Percentiles rank a stretch among this genome's conserved stretches.
Evolutionary conservation across 2,113 vertebrate genomes (phyloP).

Genomic region (Microcebus ravelobensis): DNA sequence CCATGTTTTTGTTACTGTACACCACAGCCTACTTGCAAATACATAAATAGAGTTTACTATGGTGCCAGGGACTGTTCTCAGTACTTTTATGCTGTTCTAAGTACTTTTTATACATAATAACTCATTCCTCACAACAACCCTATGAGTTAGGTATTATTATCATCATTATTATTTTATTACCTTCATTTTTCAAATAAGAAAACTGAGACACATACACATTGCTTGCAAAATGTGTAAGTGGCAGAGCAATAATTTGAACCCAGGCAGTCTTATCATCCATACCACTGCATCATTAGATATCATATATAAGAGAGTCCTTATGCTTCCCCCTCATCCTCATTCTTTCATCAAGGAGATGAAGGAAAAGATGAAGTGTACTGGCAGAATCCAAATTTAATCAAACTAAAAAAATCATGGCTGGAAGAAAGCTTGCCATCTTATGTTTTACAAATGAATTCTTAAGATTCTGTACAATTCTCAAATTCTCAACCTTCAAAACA

Average conservation of each 20-base stretch:
- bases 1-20: not conserved
- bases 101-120: not conserved
- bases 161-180: not conserved
- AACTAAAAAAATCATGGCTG: not conserved
- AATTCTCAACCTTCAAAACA: not conserved
- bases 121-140: not conserved
- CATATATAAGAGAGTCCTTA: not conserved
- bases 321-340: not conserved
- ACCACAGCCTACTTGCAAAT: not conserved
- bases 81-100: not conserved
- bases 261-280: not conserved
- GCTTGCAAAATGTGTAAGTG: not conserved
- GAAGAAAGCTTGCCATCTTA: conserved; percentile 4
- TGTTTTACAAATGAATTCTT: not conserved
- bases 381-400: not conserved
- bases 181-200: conserved; percentile 18
- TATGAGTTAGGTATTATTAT: not conserved
- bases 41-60: not conserved
- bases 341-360: not conserved
- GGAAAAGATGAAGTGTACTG: not conserved
- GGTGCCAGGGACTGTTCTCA: not conserved
- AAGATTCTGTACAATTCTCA: not conserved
- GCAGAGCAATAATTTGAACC: not conserved
- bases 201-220: not conserved
- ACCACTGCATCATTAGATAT: not conserved